Evolutionary conservation across 2,888 invertebrate genomes (phyloP).

Genomic region (Suillia variegata): DNA sequence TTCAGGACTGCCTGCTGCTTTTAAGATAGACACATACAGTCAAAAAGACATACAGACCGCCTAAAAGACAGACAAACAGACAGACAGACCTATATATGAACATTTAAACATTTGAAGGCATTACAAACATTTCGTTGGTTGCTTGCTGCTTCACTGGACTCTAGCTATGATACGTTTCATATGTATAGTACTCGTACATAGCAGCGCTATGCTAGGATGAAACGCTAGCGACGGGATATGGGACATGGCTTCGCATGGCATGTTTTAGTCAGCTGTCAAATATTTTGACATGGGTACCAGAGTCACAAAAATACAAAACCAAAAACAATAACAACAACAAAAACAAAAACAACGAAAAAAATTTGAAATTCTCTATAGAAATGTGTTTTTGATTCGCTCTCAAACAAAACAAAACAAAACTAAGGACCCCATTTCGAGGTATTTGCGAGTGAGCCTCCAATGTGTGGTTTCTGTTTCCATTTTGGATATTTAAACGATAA

Average conservation of each 20-base stretch:
- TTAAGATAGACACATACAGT: constrained; percentile 29
- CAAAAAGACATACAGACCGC: constrained; percentile 27
- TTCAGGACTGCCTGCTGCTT: constrained; percentile 14
- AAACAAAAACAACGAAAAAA: too few relatives aligned
- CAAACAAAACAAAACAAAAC: not conserved
- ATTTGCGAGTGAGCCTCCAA: not conserved
- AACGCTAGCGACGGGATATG: constrained; percentile 33
- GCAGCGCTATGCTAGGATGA: not conserved
- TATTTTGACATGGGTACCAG: constrained; percentile 62
- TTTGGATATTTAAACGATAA: not conserved
- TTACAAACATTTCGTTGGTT: constrained; percentile 4
- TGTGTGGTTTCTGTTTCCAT: not conserved
- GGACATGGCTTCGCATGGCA: constrained; percentile 48
- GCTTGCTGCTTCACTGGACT: constrained; percentile 26
- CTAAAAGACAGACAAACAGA: constrained; percentile 28
- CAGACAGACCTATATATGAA: too few relatives aligned
- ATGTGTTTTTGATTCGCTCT: not conserved
- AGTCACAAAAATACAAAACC: not conserved
- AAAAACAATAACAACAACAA: too few relatives aligned
- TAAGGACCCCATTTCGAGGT: not conserved
- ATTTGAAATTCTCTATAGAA: not conserved
- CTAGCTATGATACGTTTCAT: too few relatives aligned
- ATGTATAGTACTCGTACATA: too few relatives aligned
- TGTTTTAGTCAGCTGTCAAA: constrained; percentile 63
- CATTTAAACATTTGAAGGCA: not conserved